Conservation (phyloP, 2,113 vertebrate species). For the Ranitomeya imitator region DNA sequence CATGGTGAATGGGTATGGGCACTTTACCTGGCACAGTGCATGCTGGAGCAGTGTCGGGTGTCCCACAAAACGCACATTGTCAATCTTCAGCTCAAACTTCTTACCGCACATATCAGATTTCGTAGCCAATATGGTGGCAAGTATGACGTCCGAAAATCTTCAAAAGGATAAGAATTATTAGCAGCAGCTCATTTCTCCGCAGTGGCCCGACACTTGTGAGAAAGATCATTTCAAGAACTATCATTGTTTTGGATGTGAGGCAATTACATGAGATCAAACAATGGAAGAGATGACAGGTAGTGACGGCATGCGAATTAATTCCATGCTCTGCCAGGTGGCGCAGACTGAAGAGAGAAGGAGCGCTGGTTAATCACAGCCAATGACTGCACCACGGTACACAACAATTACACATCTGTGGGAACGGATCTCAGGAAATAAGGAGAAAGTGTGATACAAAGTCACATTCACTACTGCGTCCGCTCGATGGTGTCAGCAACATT, state of each 20-base stretch:
- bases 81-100: slow-evolving; percentile 98
- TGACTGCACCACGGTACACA: background rate
- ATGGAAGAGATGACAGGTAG: slow-evolving; percentile 23
- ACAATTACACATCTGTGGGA: background rate
- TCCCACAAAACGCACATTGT: slow-evolving; percentile 95
- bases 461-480: background rate
- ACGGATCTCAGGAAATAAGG: background rate
- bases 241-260: background rate
- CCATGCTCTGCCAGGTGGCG: slow-evolving; percentile 34
- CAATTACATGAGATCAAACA: slow-evolving; percentile 12
- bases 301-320: slow-evolving; percentile 42
- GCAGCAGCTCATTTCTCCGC: slow-evolving; percentile 29
- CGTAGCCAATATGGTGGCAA: slow-evolving; percentile 96
- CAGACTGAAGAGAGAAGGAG: slow-evolving; percentile 10
- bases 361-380: slow-evolving; percentile 7
- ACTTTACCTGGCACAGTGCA: slow-evolving; percentile 78
- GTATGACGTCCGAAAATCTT: slow-evolving; percentile 97
- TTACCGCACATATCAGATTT: slow-evolving; percentile 98
- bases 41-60: slow-evolving; percentile 94
- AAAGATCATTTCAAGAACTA: background rate
- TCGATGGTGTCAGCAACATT: no score
- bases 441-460: background rate
- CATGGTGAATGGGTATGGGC: background rate
- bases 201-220: background rate
- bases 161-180: slow-evolving; percentile 46